phyloP scores from a whole-genome alignment of 1,140 invertebrate species.

The Sitodiplosis mosellana region DNA sequence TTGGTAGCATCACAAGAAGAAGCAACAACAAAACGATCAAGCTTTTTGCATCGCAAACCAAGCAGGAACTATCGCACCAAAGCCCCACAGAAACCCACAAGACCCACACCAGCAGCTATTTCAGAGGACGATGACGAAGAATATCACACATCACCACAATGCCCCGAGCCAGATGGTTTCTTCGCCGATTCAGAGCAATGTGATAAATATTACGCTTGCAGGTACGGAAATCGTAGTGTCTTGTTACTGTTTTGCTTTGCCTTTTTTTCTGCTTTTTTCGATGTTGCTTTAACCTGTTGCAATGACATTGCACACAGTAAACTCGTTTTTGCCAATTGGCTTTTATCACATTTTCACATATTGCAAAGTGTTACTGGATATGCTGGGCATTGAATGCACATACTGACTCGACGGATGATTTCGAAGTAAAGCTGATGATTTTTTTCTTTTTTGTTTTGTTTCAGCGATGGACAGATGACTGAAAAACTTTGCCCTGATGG shows the following conservation, averaged over 20 bases:
- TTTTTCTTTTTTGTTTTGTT: slow-evolving; percentile 13
- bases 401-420: background rate
- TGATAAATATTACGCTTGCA: slow-evolving; percentile 78
- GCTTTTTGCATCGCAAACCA: no score
- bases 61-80: no score
- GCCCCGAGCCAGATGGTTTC: slow-evolving; percentile 65
- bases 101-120: background rate
- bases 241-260: background rate
- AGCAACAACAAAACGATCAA: no score
- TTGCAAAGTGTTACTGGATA: background rate
- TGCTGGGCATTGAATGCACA: background rate
- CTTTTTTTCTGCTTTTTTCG: background rate
- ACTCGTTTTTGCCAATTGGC: background rate
- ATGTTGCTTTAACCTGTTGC: no score
- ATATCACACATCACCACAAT: slow-evolving; percentile 34
- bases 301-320: background rate
- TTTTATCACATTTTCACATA: background rate
- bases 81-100: background rate
- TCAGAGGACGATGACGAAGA: slow-evolving; percentile 9
- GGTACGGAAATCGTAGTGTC: slow-evolving; percentile 14
- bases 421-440: background rate
- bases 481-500: slow-evolving; percentile 75
- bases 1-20: no score
- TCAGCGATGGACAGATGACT: slow-evolving; percentile 42
- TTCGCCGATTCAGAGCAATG: slow-evolving; percentile 75